These are phyloP conservation scores for Halichoerus grypus DNA, from an alignment of 2,113 vertebrate genomes.

Conservation along the genomic window DNA sequence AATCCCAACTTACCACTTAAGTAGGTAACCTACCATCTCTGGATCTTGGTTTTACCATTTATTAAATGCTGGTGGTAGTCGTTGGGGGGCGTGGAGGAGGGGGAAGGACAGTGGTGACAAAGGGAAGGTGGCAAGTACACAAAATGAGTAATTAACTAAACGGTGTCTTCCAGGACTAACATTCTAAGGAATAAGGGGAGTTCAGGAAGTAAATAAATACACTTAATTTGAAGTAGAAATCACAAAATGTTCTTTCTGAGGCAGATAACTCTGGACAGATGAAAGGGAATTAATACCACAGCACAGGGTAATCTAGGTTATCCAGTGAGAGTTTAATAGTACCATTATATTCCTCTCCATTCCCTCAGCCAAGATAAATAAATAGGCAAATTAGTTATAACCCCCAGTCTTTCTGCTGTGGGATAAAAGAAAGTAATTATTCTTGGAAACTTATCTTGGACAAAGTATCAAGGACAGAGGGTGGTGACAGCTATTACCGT, in stretches of 20 bases:
- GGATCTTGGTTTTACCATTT: not conserved
- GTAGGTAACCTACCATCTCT: not conserved
- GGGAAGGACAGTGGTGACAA: no score
- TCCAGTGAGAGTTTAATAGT: constrained; percentile 48
- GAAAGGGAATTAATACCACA: not conserved
- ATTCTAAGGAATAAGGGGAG: not conserved
- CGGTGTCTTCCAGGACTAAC: not conserved
- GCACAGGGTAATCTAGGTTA: not conserved
- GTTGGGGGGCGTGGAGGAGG: accelerated
- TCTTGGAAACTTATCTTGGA: constrained; percentile 61
- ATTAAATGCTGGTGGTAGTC: not conserved
- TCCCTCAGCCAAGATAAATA: constrained; percentile 68
- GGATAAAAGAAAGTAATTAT: constrained; percentile 53
- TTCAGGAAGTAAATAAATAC: not conserved
- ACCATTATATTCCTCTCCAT: constrained; percentile 40
- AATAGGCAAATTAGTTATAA: constrained; percentile 57
- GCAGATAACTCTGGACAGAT: constrained; percentile 42
- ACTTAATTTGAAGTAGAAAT: constrained; percentile 36
- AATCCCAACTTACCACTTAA: not conserved
- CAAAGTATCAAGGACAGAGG: constrained; percentile 43
- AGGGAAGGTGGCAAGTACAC: not conserved
- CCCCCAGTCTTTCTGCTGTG: constrained; percentile 12
- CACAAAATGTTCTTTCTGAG: not conserved
- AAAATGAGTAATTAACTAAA: not conserved
- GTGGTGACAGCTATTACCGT: not conserved